Conservation (phyloP, 2,113 vertebrate species). For the Acanthisitta chloris region DNA sequence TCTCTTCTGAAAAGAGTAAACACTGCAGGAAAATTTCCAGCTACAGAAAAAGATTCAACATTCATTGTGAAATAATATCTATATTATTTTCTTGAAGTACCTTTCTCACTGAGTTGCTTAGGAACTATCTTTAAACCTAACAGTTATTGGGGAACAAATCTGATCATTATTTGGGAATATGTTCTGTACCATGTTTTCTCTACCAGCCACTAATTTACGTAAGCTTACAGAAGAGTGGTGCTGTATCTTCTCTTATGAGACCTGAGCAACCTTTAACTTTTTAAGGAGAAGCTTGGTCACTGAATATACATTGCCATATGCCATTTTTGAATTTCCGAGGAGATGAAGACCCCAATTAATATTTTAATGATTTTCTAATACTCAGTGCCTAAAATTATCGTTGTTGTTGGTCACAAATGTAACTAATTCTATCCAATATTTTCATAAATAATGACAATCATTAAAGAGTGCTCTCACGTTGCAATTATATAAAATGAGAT, state of each 20-base stretch:
- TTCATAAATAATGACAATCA: neutral
- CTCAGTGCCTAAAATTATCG: neutral
- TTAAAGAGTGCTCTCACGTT: neutral
- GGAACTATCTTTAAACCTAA: neutral
- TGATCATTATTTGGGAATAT: neutral
- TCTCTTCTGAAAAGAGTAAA: neutral
- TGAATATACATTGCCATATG: neutral
- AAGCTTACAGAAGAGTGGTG: neutral
- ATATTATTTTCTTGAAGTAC: neutral
- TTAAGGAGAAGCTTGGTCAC: neutral
- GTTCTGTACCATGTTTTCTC: neutral
- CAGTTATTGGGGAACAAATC: neutral
- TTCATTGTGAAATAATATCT: neutral
- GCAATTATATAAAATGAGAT: neutral
- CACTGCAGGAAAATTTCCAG: neutral
- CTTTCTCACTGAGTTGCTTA: neutral
- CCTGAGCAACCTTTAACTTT: neutral
- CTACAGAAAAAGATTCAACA: neutral
- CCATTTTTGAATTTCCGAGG: neutral
- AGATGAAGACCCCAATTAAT: neutral
- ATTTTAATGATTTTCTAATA: neutral
- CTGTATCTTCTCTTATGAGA: neutral
- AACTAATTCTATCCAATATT: neutral
- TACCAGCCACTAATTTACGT: neutral
- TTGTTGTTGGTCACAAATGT: neutral